Evolutionary conservation across 30 jellyfish, hydroid and myxozoan species (phyloP).

Genomic region (Cassiopea andromeda): DNA sequence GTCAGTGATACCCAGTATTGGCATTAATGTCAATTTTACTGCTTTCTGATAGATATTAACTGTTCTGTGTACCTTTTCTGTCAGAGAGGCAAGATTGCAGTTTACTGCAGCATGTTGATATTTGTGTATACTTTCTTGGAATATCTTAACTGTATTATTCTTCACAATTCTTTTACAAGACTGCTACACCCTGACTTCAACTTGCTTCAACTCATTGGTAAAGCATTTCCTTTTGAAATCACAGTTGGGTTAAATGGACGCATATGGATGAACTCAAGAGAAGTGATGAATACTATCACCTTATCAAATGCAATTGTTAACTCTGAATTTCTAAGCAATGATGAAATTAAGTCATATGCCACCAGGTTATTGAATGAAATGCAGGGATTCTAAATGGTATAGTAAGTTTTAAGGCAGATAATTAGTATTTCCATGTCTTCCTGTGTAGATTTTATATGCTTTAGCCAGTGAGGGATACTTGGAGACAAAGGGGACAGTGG

Average conservation of each 20-base stretch:
- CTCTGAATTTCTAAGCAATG: constrained; percentile 79
- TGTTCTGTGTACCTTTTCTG: too few species aligned
- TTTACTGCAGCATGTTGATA: too few species aligned
- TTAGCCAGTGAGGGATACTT: too few species aligned
- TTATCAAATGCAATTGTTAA: constrained; percentile 81
- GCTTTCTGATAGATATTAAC: too few species aligned
- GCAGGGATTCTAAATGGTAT: constrained; percentile 54
- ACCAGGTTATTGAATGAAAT: constrained; percentile 70
- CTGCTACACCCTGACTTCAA: constrained; percentile 74
- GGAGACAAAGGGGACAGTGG: too few species aligned
- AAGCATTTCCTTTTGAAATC: constrained; percentile 88
- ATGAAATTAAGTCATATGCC: constrained; percentile 59
- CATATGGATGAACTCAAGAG: constrained; percentile 92
- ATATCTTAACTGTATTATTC: too few species aligned
- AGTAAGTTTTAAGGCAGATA: not conserved
- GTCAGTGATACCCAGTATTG: too few species aligned
- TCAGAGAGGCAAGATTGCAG: not conserved
- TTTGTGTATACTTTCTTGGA: too few species aligned
- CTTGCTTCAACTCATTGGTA: constrained; percentile 82
- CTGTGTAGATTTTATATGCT: too few species aligned
- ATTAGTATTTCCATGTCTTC: too few species aligned
- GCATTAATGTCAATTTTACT: too few species aligned
- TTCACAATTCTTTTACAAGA: too few species aligned
- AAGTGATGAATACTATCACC: constrained; percentile 79
- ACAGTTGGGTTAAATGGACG: constrained; percentile 97